Evolutionary conservation across 2,888 invertebrate species (phyloP).

Genomic region (Orgyia antiqua): DNA sequence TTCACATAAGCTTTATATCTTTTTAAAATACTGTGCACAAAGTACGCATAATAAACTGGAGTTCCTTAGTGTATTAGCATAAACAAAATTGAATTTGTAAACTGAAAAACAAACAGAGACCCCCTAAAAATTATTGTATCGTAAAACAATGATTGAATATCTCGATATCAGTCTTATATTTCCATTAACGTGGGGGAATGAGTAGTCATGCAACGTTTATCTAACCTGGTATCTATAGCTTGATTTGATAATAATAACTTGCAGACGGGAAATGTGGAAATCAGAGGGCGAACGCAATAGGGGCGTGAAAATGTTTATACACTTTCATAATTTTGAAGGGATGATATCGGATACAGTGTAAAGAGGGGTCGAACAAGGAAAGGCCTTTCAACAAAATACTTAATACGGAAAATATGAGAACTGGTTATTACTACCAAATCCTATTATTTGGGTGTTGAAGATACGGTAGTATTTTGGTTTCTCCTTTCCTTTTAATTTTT

Average conservation of each 20-base stretch:
- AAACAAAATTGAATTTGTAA: conserved; percentile 22
- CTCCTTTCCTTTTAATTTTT: background rate
- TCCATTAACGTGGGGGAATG: conserved; percentile 56
- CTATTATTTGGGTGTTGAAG: conserved; percentile 43
- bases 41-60: too few relatives aligned
- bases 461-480: too few relatives aligned
- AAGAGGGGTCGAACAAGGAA: conserved; percentile 52
- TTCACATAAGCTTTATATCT: too few relatives aligned
- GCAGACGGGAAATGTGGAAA: conserved; percentile 61
- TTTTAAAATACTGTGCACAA: too few relatives aligned
- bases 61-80: too few relatives aligned
- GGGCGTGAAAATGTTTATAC: conserved; percentile 78
- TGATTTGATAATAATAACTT: conserved; percentile 78
- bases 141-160: conserved; percentile 70
- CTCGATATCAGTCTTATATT: conserved; percentile 59
- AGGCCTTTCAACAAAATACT: conserved; percentile 71
- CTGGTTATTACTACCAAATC: conserved; percentile 50
- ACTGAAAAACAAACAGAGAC: conserved; percentile 26
- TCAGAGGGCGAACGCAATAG: conserved; percentile 46
- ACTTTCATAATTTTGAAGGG: conserved; percentile 76
- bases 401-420: conserved; percentile 67
- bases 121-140: conserved; percentile 59
- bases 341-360: conserved; percentile 62
- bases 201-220: conserved; percentile 60
- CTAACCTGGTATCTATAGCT: conserved; percentile 66